Conservation (phyloP, 2,797 vertebrate genomes). For the Benthosema pterotum region DNA sequence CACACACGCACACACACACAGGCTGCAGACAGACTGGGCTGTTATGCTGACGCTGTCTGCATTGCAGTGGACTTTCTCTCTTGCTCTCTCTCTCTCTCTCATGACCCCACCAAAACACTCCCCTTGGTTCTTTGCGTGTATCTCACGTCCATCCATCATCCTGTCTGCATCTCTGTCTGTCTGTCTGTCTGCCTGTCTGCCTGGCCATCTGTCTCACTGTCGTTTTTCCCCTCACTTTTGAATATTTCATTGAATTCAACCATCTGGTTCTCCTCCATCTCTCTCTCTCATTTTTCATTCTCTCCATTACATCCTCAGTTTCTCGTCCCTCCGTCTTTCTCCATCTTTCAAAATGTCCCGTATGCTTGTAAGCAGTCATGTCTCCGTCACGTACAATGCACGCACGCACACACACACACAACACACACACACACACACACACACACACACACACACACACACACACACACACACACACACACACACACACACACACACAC, state of each 20-base stretch:
- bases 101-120: too few relatives aligned
- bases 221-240: constrained; percentile 2
- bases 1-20: constrained; percentile 37
- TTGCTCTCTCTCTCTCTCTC: neutral
- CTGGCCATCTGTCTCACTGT: constrained; percentile 2
- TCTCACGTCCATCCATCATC: neutral
- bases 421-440: too few relatives aligned
- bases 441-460: too few relatives aligned
- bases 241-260: constrained; percentile 33
- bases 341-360: neutral
- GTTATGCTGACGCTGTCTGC: constrained; percentile 67
- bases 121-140: too few relatives aligned
- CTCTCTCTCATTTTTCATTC: neutral
- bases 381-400: too few relatives aligned
- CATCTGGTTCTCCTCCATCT: neutral
- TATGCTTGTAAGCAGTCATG: constrained; percentile 18
- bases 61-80: constrained; percentile 62
- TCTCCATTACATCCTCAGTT: too few relatives aligned
- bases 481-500: too few relatives aligned
- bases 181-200: neutral
- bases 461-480: too few relatives aligned
- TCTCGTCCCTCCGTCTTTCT: neutral
- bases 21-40: constrained; percentile 49
- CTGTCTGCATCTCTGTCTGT: neutral
- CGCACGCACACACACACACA: too few relatives aligned